Evolutionary conservation across 2,113 vertebrate genomes (phyloP).

Genomic region (Misgurnus anguillicaudatus): DNA sequence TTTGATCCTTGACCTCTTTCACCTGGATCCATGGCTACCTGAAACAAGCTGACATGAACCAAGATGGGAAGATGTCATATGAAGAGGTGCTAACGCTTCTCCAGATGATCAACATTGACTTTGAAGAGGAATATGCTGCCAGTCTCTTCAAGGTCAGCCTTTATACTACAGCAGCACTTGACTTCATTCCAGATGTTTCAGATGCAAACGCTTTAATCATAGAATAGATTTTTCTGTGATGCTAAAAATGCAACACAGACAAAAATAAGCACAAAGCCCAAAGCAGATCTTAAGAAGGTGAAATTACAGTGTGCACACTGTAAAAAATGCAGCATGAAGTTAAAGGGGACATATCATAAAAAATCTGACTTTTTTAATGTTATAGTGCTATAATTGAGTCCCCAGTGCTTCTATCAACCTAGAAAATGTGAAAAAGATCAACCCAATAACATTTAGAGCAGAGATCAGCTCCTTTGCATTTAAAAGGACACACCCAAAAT

Average conservation of each 20-base stretch:
- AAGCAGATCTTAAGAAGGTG: not conserved
- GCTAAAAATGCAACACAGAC: not conserved
- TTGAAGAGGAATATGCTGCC: constrained; percentile 86
- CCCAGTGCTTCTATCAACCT: too few species aligned
- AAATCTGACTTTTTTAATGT: too few species aligned
- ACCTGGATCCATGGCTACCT: constrained; percentile 91
- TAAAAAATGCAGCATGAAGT: too few species aligned
- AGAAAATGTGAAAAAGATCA: too few species aligned
- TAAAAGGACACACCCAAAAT: too few species aligned
- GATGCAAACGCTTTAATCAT: not conserved
- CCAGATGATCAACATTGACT: constrained; percentile 91
- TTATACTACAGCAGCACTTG: not conserved
- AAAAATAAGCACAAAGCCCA: not conserved
- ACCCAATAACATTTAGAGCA: too few species aligned
- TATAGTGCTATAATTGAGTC: too few species aligned
- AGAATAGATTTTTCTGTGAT: not conserved
- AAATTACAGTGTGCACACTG: not conserved
- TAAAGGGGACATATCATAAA: too few species aligned
- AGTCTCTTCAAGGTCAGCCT: constrained; percentile 86
- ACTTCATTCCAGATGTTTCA: not conserved
- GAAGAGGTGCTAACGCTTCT: constrained; percentile 90
- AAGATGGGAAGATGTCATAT: constrained; percentile 93
- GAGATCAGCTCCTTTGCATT: too few species aligned
- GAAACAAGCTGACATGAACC: constrained; percentile 85
- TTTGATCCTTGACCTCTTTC: constrained; percentile 61